Conservation (phyloP, 2,888 invertebrate species). For the Torymus texanus region DNA sequence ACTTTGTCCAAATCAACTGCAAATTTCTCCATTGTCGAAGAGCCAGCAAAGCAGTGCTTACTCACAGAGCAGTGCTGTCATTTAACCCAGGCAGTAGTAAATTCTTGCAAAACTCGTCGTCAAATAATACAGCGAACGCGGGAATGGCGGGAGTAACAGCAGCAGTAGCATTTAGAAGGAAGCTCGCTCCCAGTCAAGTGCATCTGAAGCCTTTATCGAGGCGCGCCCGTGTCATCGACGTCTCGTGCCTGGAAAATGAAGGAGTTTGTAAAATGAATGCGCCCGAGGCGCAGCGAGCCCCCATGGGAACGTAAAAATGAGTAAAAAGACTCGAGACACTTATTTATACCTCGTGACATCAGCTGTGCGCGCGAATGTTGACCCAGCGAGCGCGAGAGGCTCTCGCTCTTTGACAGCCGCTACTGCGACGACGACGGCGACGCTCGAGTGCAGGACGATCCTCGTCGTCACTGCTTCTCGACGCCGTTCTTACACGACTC, state of each 20-base stretch:
- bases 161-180: conserved; percentile 39
- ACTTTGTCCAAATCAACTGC: conserved; percentile 89
- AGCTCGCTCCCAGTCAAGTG: conserved; percentile 29
- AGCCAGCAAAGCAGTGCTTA: conserved; percentile 45
- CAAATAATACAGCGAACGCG: conserved; percentile 43
- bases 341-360: conserved; percentile 59
- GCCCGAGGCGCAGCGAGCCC: neutral
- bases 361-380: conserved; percentile 52
- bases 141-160: conserved; percentile 34
- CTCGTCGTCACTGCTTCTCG: neutral
- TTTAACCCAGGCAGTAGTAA: conserved; percentile 52
- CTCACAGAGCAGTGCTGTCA: conserved; percentile 57
- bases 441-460: no score
- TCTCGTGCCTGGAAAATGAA: conserved; percentile 17
- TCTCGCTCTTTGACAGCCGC: conserved; percentile 32
- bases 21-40: conserved; percentile 77
- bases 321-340: conserved; percentile 13
- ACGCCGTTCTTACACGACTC: neutral
- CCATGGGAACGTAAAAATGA: neutral
- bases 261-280: neutral
- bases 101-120: conserved; percentile 34
- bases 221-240: conserved; percentile 20
- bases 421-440: neutral
- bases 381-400: conserved; percentile 20
- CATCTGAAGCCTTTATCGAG: conserved; percentile 43